phyloP scores from a whole-genome alignment of 2,113 vertebrate species.

The Calidris pugnax region DNA sequence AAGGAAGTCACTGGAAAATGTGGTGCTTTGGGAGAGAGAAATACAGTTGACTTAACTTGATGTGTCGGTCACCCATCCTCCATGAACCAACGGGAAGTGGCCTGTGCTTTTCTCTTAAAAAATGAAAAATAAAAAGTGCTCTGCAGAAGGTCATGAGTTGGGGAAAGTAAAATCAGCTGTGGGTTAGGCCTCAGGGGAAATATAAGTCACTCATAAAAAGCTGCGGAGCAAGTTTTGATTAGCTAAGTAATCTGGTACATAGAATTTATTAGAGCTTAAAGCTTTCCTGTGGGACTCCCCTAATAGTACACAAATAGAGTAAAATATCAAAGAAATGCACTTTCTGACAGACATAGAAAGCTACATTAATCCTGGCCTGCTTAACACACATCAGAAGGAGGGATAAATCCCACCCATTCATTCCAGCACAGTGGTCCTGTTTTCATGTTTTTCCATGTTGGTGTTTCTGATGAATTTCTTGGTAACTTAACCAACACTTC shows the following conservation, averaged over 20 bases:
- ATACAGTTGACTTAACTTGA: background rate
- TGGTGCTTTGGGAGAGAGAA: background rate
- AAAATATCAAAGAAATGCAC: background rate
- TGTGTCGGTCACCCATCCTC: background rate
- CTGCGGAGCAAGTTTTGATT: constrained; percentile 44
- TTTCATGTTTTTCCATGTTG: background rate
- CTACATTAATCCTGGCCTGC: background rate
- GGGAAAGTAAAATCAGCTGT: constrained; percentile 12
- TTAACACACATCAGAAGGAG: background rate
- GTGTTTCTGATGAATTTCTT: constrained; percentile 45
- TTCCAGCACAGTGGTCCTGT: background rate
- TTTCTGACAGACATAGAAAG: background rate
- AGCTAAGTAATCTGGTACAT: constrained; percentile 48
- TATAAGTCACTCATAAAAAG: constrained; percentile 50
- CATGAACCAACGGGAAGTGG: background rate
- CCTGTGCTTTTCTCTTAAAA: background rate
- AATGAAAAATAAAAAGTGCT: background rate
- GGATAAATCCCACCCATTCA: background rate
- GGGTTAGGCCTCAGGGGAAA: background rate
- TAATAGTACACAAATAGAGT: constrained; percentile 19
- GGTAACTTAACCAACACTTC: background rate
- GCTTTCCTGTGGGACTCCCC: constrained; percentile 20
- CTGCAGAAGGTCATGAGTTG: constrained; percentile 5
- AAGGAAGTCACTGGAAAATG: background rate
- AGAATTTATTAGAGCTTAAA: constrained; percentile 48